phyloP scores from a whole-genome alignment of 2,888 invertebrate genomes.

The Idaea dimidiata region DNA sequence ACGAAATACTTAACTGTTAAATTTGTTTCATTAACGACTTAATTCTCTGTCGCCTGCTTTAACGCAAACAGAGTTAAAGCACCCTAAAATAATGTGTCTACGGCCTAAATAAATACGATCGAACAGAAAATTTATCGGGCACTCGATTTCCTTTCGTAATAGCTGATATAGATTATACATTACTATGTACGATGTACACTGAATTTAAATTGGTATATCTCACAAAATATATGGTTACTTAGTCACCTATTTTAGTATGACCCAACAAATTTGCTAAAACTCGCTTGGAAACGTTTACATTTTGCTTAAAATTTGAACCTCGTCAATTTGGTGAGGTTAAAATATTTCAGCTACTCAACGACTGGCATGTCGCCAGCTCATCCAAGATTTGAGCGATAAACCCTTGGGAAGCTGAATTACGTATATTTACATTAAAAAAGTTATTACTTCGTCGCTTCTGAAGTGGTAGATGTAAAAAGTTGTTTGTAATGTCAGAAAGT shows the following conservation, averaged over 20 bases:
- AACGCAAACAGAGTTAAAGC: conserved; percentile 8
- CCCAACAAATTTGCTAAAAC: conserved; percentile 12
- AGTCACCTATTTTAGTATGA: conserved; percentile 6
- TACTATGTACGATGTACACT: conserved; percentile 21
- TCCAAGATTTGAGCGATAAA: conserved; percentile 47
- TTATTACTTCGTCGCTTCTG: conserved; percentile 36
- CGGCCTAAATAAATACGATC: conserved; percentile 25
- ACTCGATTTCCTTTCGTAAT: conserved; percentile 25
- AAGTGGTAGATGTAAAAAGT: conserved; percentile 30
- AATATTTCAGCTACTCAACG: conserved; percentile 43
- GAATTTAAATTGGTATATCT: conserved; percentile 23
- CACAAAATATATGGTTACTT: conserved; percentile 16
- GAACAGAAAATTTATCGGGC: conserved; percentile 28
- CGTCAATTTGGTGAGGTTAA: conserved; percentile 40
- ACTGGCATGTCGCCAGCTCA: conserved; percentile 49
- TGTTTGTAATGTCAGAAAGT: conserved; percentile 24
- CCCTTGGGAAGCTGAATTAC: conserved; percentile 37
- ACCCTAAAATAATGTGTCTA: conserved; percentile 21
- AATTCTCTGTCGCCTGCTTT: not conserved
- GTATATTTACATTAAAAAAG: conserved; percentile 43
- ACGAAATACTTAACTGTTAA: conserved; percentile 1
- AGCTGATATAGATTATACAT: conserved; percentile 32
- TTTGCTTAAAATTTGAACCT: conserved; percentile 25
- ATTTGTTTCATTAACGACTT: not conserved
- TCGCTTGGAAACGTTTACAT: conserved; percentile 19